These are phyloP conservation scores for Gasterosteus aculeatus DNA, from an alignment of 2,113 vertebrate genomes.

Conservation along the genomic window DNA sequence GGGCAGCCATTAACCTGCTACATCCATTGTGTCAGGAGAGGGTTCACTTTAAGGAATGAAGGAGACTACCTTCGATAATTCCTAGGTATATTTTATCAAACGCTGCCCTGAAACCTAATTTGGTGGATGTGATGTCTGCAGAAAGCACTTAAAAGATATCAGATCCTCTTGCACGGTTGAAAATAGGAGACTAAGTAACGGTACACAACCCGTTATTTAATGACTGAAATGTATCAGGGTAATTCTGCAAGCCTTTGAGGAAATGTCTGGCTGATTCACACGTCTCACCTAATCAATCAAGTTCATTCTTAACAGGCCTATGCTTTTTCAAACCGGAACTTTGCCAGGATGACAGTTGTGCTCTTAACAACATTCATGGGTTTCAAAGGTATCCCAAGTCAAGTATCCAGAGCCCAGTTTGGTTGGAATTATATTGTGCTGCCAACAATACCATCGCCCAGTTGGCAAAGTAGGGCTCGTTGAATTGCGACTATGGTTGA, in stretches of 20 bases:
- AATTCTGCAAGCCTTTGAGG: not conserved
- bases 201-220: not conserved
- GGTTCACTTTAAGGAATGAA: constrained; percentile 12
- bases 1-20: constrained; percentile 43
- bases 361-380: constrained; percentile 39
- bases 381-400: constrained; percentile 45
- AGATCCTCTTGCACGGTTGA: constrained; percentile 7
- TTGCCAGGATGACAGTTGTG: constrained; percentile 26
- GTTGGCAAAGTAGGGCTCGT: constrained; percentile 53
- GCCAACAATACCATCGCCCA: constrained; percentile 55
- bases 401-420: constrained; percentile 28
- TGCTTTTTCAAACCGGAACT: constrained; percentile 24
- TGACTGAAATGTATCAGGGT: not conserved
- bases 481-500: constrained; percentile 17
- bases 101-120: constrained; percentile 20
- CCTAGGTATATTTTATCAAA: constrained; percentile 24
- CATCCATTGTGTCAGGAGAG: constrained; percentile 24
- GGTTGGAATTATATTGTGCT: constrained; percentile 56
- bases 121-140: not conserved
- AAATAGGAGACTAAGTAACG: not conserved
- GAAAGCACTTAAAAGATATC: constrained; percentile 17
- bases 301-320: constrained; percentile 19
- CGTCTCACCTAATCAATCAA: not conserved
- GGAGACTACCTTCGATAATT: constrained; percentile 24
- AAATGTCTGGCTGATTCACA: constrained; percentile 12